Conservation (phyloP, 2,797 vertebrate genomes). For the Crenichthys baileyi region DNA sequence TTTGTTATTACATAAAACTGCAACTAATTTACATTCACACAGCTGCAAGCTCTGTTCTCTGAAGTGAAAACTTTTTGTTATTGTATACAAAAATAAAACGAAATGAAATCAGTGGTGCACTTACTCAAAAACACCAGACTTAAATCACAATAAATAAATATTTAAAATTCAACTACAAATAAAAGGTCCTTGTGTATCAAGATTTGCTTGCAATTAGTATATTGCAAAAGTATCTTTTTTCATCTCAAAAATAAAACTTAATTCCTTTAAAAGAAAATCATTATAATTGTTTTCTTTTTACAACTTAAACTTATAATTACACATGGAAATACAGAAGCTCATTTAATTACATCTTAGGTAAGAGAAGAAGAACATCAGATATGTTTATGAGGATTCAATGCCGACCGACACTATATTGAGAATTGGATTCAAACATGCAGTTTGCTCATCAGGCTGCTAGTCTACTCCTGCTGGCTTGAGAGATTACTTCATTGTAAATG, state of each 20-base stretch:
- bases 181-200: too few relatives aligned
- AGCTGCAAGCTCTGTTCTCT: neutral
- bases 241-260: too few relatives aligned
- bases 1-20: neutral
- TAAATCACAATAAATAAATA: too few relatives aligned
- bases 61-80: too few relatives aligned
- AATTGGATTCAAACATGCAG: slow-evolving; percentile 20
- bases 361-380: neutral
- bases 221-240: too few relatives aligned
- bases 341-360: slow-evolving; percentile 12
- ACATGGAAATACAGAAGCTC: slow-evolving; percentile 18
- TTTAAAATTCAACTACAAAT: too few relatives aligned
- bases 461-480: slow-evolving; percentile 19
- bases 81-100: too few relatives aligned
- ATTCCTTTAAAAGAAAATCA: too few relatives aligned
- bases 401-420: slow-evolving; percentile 4
- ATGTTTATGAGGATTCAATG: slow-evolving; percentile 13
- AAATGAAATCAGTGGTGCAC: too few relatives aligned
- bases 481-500: slow-evolving; percentile 2
- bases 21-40: neutral
- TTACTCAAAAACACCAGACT: too few relatives aligned
- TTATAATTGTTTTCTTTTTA: neutral
- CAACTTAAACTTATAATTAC: neutral
- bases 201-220: too few relatives aligned
- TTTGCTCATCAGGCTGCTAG: neutral